These are phyloP conservation scores for Chelmon rostratus DNA, from an alignment of 2,797 vertebrate species.

Conservation along the genomic window DNA sequence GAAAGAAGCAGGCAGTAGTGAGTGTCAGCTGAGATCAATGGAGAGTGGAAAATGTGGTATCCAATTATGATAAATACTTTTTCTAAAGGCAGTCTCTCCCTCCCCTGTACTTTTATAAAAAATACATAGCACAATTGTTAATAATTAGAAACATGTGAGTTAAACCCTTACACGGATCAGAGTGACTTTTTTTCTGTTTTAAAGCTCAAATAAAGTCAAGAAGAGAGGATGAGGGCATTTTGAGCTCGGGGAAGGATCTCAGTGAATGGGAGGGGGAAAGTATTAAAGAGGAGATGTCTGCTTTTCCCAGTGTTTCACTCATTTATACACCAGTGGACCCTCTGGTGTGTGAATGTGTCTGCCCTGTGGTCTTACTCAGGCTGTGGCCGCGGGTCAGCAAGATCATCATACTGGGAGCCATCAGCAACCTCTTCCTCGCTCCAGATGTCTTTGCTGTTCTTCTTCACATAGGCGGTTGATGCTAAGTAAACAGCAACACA, in stretches of 20 bases:
- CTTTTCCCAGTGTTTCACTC: background rate
- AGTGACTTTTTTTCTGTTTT: background rate
- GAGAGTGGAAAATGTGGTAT: background rate
- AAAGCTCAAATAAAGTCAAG: background rate
- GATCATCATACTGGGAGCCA: slow-evolving; percentile 81
- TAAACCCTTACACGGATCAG: background rate
- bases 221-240: background rate
- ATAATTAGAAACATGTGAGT: background rate
- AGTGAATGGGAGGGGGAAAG: background rate
- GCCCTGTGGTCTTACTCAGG: slow-evolving; percentile 85
- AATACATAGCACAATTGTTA: background rate
- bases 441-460: slow-evolving; percentile 82
- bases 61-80: slow-evolving; percentile 23
- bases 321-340: background rate
- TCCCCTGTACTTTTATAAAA: background rate
- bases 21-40: background rate
- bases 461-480: slow-evolving; percentile 42
- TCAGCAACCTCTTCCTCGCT: slow-evolving; percentile 83
- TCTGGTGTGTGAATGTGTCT: background rate
- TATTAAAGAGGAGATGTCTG: background rate
- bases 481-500: slow-evolving; percentile 39
- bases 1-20: background rate
- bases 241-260: background rate
- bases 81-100: background rate
- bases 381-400: slow-evolving; percentile 79